Evolutionary conservation across 2,113 vertebrate species (phyloP).

Genomic region (Leucosticte australis): DNA sequence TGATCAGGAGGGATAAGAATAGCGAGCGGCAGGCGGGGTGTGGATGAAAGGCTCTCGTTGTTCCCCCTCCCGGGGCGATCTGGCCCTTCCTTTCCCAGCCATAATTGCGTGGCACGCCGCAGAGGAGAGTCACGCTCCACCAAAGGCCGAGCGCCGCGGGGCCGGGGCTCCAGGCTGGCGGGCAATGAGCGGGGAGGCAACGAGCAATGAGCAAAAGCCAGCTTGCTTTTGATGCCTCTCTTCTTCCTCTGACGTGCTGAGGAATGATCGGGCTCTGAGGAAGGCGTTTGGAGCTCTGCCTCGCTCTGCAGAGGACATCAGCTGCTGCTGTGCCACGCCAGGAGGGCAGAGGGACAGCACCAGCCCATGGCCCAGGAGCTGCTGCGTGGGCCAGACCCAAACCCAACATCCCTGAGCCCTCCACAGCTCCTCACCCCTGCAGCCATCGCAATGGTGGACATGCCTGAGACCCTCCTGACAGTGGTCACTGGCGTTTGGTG

Average conservation of each 20-base stretch:
- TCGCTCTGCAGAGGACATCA: neutral
- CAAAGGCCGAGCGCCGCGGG: neutral
- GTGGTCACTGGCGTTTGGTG: neutral
- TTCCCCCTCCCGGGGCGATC: neutral
- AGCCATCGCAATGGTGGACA: fast-evolving
- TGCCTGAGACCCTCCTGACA: fast-evolving
- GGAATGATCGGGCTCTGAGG: neutral
- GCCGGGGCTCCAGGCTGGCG: neutral
- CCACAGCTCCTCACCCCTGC: neutral
- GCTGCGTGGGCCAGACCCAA: neutral
- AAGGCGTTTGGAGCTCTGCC: neutral
- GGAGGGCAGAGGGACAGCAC: neutral
- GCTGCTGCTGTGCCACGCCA: fast-evolving
- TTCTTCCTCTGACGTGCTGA: neutral
- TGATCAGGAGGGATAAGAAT: slow-evolving; percentile 59
- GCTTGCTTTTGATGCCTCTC: slow-evolving; percentile 29
- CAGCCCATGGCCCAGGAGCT: fast-evolving
- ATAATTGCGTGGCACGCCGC: slow-evolving; percentile 11
- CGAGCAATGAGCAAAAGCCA: neutral
- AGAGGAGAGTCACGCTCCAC: neutral
- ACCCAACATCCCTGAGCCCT: neutral
- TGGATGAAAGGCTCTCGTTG: slow-evolving; percentile 63
- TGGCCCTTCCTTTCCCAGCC: slow-evolving; percentile 20
- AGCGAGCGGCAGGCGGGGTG: slow-evolving; percentile 46
- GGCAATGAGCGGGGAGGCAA: slow-evolving; percentile 25